These are phyloP conservation scores for Papilio glaucus DNA, from an alignment of 1,140 invertebrate species.

Conservation along the genomic window DNA sequence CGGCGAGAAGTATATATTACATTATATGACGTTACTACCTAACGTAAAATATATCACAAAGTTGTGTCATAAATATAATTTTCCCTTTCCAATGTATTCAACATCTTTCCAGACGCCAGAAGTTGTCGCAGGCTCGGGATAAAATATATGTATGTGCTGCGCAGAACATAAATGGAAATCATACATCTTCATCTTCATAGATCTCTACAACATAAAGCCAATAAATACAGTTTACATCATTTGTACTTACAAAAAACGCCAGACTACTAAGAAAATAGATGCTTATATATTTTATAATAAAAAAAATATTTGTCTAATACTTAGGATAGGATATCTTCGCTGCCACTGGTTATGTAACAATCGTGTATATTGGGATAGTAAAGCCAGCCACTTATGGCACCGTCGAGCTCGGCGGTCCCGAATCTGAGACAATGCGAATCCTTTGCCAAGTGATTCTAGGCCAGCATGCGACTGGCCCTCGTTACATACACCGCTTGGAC, in stretches of 20 bases:
- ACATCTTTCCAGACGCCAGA: background rate
- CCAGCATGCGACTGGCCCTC: constrained; percentile 66
- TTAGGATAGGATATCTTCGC: background rate
- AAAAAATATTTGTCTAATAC: background rate
- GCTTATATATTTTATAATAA: background rate
- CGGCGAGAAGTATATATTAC: no score
- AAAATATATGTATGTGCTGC: constrained; percentile 21
- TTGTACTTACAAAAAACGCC: background rate
- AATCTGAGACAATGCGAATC: constrained; percentile 34
- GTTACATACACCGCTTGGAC: constrained; percentile 75
- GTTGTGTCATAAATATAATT: constrained; percentile 5
- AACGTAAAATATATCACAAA: constrained; percentile 11
- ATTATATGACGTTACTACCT: background rate
- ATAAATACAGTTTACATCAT: background rate
- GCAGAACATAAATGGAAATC: background rate
- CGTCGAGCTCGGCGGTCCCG: background rate
- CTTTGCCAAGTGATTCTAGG: constrained; percentile 75
- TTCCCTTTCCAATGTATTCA: constrained; percentile 1
- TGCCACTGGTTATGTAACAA: constrained; percentile 16
- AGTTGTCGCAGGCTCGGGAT: constrained; percentile 12
- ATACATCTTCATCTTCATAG: constrained; percentile 14
- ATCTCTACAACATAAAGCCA: background rate
- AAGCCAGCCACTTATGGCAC: constrained; percentile 29
- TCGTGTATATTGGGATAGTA: background rate
- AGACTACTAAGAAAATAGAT: background rate